Conservation (phyloP, 2,797 vertebrate genomes). For the Parauchenoglanis ngamensis region DNA sequence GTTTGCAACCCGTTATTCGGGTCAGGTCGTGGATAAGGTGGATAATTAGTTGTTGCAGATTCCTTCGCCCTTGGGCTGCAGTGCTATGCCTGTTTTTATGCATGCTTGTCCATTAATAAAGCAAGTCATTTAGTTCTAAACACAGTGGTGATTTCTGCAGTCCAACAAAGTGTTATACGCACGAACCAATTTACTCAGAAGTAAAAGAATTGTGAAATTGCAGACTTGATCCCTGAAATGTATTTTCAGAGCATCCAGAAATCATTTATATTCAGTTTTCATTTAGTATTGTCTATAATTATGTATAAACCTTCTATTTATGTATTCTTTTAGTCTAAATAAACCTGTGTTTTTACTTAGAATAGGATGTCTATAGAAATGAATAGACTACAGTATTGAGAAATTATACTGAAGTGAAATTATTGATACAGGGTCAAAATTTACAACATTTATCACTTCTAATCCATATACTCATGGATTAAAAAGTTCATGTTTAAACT, state of each 20-base stretch:
- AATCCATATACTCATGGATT: background rate
- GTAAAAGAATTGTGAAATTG: background rate
- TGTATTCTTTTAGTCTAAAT: background rate
- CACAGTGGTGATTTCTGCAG: background rate
- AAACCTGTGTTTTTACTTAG: background rate
- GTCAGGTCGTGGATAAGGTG: background rate
- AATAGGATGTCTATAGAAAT: background rate
- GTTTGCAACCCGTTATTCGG: background rate
- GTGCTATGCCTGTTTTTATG: background rate
- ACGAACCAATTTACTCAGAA: background rate
- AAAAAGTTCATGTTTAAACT: background rate
- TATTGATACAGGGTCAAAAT: no score
- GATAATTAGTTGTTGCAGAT: background rate
- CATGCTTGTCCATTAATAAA: background rate
- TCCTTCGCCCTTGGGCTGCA: background rate
- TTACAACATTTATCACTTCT: background rate
- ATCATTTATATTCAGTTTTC: background rate
- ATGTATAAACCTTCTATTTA: background rate
- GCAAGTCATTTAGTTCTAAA: background rate
- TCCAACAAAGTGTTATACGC: background rate
- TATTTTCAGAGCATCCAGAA: background rate
- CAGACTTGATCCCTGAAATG: background rate
- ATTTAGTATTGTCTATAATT: background rate
- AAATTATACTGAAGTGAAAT: background rate
- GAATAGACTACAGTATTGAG: background rate